A percentile compares a stretch with the other conserved stretches of the same genome.
phyloP scores from a whole-genome alignment of 2,797 vertebrate genomes.

The Florisuga fusca region DNA sequence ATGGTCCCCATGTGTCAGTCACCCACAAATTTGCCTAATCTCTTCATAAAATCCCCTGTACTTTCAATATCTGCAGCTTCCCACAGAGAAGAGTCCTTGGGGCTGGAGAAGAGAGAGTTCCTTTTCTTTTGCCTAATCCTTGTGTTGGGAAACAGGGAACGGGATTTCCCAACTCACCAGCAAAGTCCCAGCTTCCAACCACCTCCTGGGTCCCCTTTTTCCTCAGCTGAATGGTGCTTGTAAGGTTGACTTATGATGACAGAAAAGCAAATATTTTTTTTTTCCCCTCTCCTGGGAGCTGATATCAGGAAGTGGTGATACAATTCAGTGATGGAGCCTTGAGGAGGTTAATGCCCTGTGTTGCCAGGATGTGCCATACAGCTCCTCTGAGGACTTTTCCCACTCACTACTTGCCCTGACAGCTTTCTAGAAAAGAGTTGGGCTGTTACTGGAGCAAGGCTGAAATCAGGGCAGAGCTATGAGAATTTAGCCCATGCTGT shows the following conservation, averaged over 20 bases:
- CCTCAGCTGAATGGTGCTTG: not conserved
- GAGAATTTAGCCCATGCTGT: not conserved
- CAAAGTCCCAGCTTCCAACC: not conserved
- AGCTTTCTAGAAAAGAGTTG: not conserved
- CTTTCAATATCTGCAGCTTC: not conserved
- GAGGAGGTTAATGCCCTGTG: not conserved
- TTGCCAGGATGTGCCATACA: fast-evolving
- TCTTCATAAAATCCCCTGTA: not conserved
- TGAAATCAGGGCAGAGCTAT: not conserved
- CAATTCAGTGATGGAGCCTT: not conserved
- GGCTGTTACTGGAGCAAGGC: not conserved
- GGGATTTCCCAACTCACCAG: not conserved
- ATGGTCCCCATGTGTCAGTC: fast-evolving
- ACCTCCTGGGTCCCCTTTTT: fast-evolving
- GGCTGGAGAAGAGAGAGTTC: not conserved
- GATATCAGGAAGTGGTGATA: not conserved
- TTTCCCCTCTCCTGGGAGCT: not conserved
- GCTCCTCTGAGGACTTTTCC: not conserved
- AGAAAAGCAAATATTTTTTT: not conserved
- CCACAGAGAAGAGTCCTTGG: not conserved
- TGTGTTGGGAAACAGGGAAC: not conserved
- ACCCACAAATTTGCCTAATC: fast-evolving
- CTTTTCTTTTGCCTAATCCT: not conserved
- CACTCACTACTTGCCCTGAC: fast-evolving
- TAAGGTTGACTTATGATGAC: not conserved